Percentiles rank a stretch among this genome's conserved stretches.
These are phyloP conservation scores for Furnarius figulus DNA, from an alignment of 2,113 vertebrate species.

Conservation along the genomic window DNA sequence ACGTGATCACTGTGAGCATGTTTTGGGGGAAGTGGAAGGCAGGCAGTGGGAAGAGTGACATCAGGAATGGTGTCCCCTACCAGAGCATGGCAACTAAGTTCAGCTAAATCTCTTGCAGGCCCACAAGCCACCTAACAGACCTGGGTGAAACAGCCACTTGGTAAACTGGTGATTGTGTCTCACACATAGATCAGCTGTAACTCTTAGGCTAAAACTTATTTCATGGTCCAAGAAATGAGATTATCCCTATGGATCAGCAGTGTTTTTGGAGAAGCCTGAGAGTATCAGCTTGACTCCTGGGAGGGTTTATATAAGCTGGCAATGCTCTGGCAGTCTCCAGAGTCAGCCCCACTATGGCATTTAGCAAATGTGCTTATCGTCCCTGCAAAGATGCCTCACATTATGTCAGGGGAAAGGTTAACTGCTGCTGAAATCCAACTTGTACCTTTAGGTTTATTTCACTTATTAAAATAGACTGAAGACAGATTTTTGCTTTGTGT, in stretches of 20 bases:
- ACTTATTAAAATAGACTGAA: background rate
- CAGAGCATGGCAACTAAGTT: background rate
- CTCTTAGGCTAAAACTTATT: background rate
- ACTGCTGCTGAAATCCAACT: background rate
- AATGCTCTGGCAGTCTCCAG: background rate
- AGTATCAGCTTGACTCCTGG: background rate
- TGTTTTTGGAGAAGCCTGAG: background rate
- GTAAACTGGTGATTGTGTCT: background rate
- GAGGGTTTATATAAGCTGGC: background rate
- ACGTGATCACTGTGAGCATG: background rate
- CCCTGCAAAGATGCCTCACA: background rate
- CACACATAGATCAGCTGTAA: background rate
- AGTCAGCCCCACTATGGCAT: background rate
- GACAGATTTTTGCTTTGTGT: background rate
- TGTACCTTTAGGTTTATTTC: background rate
- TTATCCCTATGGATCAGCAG: background rate
- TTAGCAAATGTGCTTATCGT: background rate
- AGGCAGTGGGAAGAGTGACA: background rate
- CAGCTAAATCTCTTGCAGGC: background rate
- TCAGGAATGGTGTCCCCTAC: background rate
- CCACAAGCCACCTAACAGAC: background rate
- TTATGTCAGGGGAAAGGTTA: background rate
- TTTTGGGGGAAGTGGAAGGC: background rate
- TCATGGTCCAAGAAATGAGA: background rate
- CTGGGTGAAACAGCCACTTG: background rate